Conservation (phyloP, 1,140 invertebrate species). For the Cydia strobilella region DNA sequence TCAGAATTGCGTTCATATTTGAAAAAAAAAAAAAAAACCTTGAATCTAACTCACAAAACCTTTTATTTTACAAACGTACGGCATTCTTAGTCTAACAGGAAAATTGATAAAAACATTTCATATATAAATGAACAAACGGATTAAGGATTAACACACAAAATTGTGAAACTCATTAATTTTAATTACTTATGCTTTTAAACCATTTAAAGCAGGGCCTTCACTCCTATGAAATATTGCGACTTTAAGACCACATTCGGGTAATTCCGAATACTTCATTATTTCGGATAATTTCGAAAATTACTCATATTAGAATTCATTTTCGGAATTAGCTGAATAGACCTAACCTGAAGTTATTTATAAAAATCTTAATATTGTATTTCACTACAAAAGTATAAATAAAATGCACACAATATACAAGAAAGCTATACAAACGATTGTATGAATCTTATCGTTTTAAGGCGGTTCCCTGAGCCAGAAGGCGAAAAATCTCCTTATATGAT, state of each 20-base stretch:
- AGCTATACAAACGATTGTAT: background rate
- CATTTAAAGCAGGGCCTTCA: slow-evolving; percentile 34
- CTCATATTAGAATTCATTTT: too few relatives aligned
- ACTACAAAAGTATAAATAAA: slow-evolving; percentile 35
- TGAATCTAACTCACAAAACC: too few relatives aligned
- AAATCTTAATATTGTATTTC: background rate
- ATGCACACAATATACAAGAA: slow-evolving; percentile 20
- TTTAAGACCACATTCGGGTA: background rate
- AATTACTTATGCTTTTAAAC: background rate
- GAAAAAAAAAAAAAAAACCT: too few relatives aligned
- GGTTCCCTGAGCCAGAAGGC: too few relatives aligned
- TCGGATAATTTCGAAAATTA: too few relatives aligned
- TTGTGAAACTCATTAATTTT: background rate
- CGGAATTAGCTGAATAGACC: too few relatives aligned
- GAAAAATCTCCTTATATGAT: too few relatives aligned
- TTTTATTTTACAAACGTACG: too few relatives aligned
- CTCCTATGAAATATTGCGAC: background rate
- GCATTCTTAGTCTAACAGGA: background rate
- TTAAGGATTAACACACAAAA: background rate
- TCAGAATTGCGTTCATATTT: too few relatives aligned
- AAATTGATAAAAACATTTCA: background rate
- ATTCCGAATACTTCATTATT: too few relatives aligned
- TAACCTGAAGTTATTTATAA: background rate
- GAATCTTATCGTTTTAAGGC: background rate
- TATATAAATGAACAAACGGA: slow-evolving; percentile 13